Evolutionary conservation across 2,888 invertebrate species (phyloP), one percentile per base, ranked within the genome.

Genomic region (Caradrina kadenii): DNA sequence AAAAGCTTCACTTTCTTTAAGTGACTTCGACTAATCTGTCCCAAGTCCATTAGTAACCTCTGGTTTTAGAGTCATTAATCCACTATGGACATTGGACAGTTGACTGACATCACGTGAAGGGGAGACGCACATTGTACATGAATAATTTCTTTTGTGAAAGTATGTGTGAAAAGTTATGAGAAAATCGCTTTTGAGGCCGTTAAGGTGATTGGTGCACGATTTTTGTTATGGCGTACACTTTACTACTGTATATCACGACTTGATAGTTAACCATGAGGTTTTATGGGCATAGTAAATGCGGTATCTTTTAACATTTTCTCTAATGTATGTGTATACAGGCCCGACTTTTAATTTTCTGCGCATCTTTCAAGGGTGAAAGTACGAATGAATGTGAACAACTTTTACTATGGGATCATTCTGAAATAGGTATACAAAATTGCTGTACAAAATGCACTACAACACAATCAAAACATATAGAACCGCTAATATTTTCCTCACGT

Each of bases 11-110:
- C 73, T 73, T 73, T 78, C 79, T 69, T 65, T 61, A 63, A 81
- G 73, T 66, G 61, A 56, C 73, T 81, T 69, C 56, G 42, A 61
- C 64, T 74, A 64, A 68, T 70, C 67, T 56, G 54, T 55, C 71
- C 62, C 42, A 35, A 54, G 55, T 78, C 80, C 80, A 85, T 83
- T 82, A 84, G 80, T 75, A 72, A 85, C 85, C 80, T 84, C 73
- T 81, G 58, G 67, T 63, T 82, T 77, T 52, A 64, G 63, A 66
- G 71, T 76, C 82, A 80, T 84, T 80, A 85, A 86, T 86, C 66
- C 79, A 66, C 65, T 45, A 75, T 76, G 73, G 69, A 52, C 76
- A 65, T 31, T n/a, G 58, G 82, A 85, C 86, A 86, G 74, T 78
- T 84, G 85, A 85, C 74, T 84, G 85, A 83, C 80, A 84, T 55